A percentile compares a stretch with the other conserved stretches of the same genome.
These are phyloP conservation scores for Halichoerus grypus DNA, from an alignment of 2,113 vertebrate genomes.

Conservation along the genomic window DNA sequence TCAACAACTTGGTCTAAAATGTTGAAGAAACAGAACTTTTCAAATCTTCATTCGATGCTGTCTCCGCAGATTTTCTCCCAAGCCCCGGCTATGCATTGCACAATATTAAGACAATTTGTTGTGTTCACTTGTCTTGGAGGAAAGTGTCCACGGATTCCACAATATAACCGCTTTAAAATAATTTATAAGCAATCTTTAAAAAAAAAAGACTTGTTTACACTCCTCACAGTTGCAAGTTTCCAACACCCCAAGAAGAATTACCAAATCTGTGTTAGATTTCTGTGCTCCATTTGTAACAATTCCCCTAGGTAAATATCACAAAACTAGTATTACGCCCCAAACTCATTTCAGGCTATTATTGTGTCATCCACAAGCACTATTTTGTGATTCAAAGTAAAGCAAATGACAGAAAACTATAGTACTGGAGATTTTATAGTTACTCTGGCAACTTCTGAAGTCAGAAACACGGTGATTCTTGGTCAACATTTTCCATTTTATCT, in stretches of 20 bases:
- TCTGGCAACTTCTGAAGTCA: neutral
- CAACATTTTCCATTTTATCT: neutral
- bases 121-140: neutral
- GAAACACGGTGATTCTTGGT: neutral
- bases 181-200: neutral
- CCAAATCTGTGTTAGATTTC: neutral
- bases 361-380: neutral
- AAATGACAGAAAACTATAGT: neutral
- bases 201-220: neutral
- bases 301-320: constrained; percentile 18
- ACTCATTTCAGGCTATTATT: neutral
- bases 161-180: neutral
- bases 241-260: neutral
- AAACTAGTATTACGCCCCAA: neutral
- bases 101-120: neutral
- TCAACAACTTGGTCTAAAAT: neutral
- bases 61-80: neutral
- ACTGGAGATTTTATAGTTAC: neutral
- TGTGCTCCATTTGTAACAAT: neutral
- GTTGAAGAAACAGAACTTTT: neutral
- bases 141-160: neutral
- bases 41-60: neutral
- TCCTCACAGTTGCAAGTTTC: constrained; percentile 6
- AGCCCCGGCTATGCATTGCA: neutral
- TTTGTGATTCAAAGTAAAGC: constrained; percentile 15